These are phyloP conservation scores for Tetragonisca angustula DNA, from an alignment of 2,888 invertebrate species.

Conservation along the genomic window DNA sequence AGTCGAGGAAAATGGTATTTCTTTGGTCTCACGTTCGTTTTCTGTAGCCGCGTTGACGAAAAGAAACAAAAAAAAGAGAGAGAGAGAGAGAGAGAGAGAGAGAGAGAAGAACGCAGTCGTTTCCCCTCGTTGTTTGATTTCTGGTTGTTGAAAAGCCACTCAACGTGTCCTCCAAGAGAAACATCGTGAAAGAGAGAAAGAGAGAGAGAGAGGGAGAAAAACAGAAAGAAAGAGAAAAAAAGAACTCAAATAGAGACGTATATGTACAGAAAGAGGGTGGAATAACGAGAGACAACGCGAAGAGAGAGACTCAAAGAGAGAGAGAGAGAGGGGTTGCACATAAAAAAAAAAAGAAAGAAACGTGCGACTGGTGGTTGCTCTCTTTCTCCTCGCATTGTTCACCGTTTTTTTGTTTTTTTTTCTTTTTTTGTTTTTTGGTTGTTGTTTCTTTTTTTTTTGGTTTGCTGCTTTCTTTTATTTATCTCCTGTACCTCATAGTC, in stretches of 20 bases:
- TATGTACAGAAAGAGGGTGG: conserved; percentile 61
- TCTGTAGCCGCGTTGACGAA: not conserved
- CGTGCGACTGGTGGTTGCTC: conserved; percentile 61
- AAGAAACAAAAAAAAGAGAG: no score
- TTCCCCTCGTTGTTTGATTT: conserved; percentile 43
- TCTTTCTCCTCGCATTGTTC: conserved; percentile 71
- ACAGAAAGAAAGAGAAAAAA: conserved; percentile 65
- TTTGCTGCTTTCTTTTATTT: conserved; percentile 43
- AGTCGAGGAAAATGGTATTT: not conserved
- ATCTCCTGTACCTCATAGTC: conserved; percentile 96
- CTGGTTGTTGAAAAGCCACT: conserved; percentile 39
- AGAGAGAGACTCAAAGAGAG: conserved; percentile 36
- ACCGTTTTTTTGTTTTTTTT: conserved; percentile 51
- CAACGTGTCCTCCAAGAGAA: conserved; percentile 63
- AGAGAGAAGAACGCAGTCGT: not conserved
- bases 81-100: not conserved
- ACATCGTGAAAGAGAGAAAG: conserved; percentile 67
- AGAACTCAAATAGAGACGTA: conserved; percentile 62
- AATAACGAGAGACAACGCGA: conserved; percentile 67
- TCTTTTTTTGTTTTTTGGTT: conserved; percentile 18
- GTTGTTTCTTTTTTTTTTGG: conserved; percentile 44
- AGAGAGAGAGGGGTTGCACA: conserved; percentile 36
- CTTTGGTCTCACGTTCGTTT: conserved; percentile 13
- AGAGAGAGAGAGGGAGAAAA: conserved; percentile 10
- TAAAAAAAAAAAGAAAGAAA: conserved; percentile 34